Base-by-base conservation (phyloP, 2,113 vertebrate genomes). In the Hoplias malabaricus region DNA sequence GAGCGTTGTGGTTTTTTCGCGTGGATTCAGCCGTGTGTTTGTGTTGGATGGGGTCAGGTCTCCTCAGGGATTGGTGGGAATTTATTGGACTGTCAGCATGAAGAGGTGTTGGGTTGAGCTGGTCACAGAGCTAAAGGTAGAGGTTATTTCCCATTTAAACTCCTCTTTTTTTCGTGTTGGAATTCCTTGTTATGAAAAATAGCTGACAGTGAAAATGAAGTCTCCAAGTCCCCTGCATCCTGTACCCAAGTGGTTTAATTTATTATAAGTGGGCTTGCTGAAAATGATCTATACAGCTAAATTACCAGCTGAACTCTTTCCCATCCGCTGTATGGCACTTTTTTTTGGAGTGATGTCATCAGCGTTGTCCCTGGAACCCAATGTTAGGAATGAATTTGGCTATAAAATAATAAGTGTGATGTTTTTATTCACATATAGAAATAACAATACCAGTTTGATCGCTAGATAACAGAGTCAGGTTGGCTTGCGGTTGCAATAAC, bases 91-190 rank as follows among this genome's bases (percentile, higher is more conserved):
- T 72, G 68, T 86, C 77, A 82, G 61, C 27, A 63, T 14, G 69
- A 36, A 48, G 73, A 81, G 86, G 68, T 76, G 33, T 65, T 5
- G 46, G 75, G 74, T 85, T 85, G 59, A 70, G 36, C 79, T 33
- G 54, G 78, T 87, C 78, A 84, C 86, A 79, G 79, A 85, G 69
- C 78, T 82, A 65, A 82, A 78, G 71, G 54, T 80, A 59, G 23
- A 79, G 53, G 71, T 86, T 84, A 87, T 84, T 80, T 74, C 66
- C 65, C 83, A 66, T 86, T 71, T 23, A 7, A 53, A 53, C 48
- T 53, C n/a, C 2, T 29, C 13, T 59, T 42, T 40, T 27, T 3
- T 33, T 13, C 38, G 23, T 46, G 59, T 36, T n/a, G 59, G 21
- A 63, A 63, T 63, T 19, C 33, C 59, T 23, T 36, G 59, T 63